Evolutionary conservation across 2,797 vertebrate genomes (phyloP).

Genomic region (Zenarchopterus dispar): DNA sequence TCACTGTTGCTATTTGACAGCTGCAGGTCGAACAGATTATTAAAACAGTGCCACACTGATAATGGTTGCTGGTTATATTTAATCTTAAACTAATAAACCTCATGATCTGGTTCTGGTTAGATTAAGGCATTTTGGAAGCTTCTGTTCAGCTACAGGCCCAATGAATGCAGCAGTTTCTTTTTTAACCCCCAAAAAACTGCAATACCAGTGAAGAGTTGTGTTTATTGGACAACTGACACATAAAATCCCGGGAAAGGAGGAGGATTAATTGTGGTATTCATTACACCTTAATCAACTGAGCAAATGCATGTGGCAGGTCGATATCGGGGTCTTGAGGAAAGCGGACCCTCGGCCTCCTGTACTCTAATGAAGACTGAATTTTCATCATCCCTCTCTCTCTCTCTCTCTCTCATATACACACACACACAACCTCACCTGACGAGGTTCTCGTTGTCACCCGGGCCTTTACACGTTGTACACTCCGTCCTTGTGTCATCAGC

Average conservation of each 20-base stretch:
- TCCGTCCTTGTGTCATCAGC: conserved; percentile 93
- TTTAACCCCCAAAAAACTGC: conserved; percentile 18
- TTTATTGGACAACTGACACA: conserved; percentile 60
- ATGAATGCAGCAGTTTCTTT: background rate
- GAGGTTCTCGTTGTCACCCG: conserved; percentile 97
- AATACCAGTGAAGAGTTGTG: conserved; percentile 55
- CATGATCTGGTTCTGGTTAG: background rate
- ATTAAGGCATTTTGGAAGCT: conserved; percentile 1
- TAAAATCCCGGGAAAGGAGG: conserved; percentile 51
- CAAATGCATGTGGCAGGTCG: conserved; percentile 81
- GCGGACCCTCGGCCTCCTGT: conserved; percentile 51
- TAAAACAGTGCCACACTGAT: too few species aligned
- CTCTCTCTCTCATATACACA: conserved; percentile 4
- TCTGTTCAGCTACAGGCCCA: conserved; percentile 4
- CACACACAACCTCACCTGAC: conserved; percentile 87
- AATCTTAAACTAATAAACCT: background rate
- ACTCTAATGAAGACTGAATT: conserved; percentile 77
- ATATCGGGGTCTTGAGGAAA: conserved; percentile 63
- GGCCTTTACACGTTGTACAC: conserved; percentile 93
- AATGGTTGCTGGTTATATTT: background rate
- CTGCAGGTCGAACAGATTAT: too few species aligned
- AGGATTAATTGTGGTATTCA: conserved; percentile 81
- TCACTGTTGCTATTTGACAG: too few species aligned
- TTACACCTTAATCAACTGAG: conserved; percentile 78
- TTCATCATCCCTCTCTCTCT: conserved; percentile 66